A percentile compares a stretch with the other conserved stretches of the same genome.
Conservation (phyloP, 2,113 vertebrate species). For the Sorex fumeus region DNA sequence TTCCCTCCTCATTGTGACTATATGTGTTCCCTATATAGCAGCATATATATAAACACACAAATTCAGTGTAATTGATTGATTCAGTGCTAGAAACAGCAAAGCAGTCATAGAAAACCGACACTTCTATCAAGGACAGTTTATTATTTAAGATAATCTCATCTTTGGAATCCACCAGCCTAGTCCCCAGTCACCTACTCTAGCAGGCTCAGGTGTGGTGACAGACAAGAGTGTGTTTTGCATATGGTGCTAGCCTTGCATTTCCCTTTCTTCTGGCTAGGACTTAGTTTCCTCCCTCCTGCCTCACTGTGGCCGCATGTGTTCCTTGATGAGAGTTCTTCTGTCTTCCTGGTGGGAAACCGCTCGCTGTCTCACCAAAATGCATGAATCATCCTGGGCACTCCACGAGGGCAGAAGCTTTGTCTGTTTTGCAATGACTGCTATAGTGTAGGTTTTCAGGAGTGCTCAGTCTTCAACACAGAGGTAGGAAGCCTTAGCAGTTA, state of each 20-base stretch:
- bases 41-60: not conserved
- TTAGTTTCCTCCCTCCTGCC: no score
- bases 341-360: not conserved
- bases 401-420: not conserved
- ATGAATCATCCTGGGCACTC: not conserved
- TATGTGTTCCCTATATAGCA: no score
- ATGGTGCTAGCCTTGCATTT: no score
- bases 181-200: no score
- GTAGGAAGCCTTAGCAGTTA: not conserved
- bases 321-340: not conserved
- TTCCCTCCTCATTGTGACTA: no score
- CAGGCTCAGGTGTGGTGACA: no score
- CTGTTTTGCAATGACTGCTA: not conserved
- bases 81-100: slow-evolving; percentile 45
- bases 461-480: not conserved
- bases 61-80: slow-evolving; percentile 17
- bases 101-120: slow-evolving; percentile 50
- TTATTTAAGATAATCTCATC: slow-evolving; percentile 57
- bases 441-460: not conserved
- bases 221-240: no score
- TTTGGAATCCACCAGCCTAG: not conserved
- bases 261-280: no score
- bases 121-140: slow-evolving; percentile 33
- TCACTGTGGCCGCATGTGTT: not conserved
- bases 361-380: not conserved